A percentile compares a stretch with the other conserved stretches of the same genome.
These are phyloP conservation scores for Drosophila nannoptera DNA, from an alignment of 1,140 invertebrate species.

Conservation along the genomic window DNA sequence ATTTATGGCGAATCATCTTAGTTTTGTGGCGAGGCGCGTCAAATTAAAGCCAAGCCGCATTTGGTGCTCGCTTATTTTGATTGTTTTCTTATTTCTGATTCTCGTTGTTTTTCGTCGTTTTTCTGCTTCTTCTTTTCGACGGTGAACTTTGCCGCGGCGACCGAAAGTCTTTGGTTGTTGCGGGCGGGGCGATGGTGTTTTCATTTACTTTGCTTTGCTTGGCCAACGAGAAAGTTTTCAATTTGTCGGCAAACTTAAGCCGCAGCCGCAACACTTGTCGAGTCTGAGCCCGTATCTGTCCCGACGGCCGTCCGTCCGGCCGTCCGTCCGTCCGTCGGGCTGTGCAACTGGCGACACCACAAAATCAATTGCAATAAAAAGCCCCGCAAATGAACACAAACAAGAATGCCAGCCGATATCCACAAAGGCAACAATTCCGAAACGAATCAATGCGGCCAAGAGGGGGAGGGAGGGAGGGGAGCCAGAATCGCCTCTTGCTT, in stretches of 20 bases:
- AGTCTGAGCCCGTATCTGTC: conserved; percentile 22
- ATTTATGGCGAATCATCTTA: conserved; percentile 21
- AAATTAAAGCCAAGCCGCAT: conserved; percentile 19
- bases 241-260: conserved; percentile 75
- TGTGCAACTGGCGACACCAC: conserved; percentile 70
- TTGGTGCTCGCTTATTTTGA: conserved; percentile 17
- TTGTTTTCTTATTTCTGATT: conserved; percentile 11
- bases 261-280: conserved; percentile 67
- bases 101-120: neutral
- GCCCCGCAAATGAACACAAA: conserved; percentile 56
- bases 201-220: conserved; percentile 19
- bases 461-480: neutral
- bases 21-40: conserved; percentile 7
- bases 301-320: conserved; percentile 28
- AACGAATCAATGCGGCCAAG: conserved; percentile 1
- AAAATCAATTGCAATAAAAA: conserved; percentile 76
- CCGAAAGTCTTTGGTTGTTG: conserved; percentile 32
- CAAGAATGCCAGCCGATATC: conserved; percentile 3
- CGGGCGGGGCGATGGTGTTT: conserved; percentile 10
- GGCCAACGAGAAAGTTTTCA: conserved; percentile 67
- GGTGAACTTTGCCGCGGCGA: neutral
- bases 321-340: conserved; percentile 33
- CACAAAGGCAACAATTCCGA: conserved; percentile 4
- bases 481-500: conserved; percentile 35
- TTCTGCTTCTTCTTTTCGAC: neutral